phyloP scores from a whole-genome alignment of 2,888 invertebrate species.

The Phania funesta region DNA sequence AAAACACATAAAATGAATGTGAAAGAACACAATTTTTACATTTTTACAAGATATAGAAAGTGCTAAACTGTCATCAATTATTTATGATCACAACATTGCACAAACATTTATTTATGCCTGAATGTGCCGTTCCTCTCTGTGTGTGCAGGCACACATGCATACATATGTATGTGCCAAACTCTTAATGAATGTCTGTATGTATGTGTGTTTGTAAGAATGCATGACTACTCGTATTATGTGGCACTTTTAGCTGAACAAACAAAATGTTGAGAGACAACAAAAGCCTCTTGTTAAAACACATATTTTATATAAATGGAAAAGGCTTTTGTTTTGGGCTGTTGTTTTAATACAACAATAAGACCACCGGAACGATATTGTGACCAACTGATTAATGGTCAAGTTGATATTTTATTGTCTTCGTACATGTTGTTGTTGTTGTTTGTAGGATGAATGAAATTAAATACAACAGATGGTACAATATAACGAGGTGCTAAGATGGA shows the following conservation, averaged over 20 bases:
- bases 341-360: conserved; percentile 30
- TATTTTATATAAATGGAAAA: conserved; percentile 25
- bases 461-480: background rate
- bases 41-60: conserved; percentile 56
- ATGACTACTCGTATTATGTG: background rate
- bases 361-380: conserved; percentile 37
- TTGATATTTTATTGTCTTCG: conserved; percentile 32
- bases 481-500: background rate
- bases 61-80: conserved; percentile 62
- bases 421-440: conserved; percentile 1
- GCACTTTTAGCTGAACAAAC: conserved; percentile 5
- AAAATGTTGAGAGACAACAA: conserved; percentile 23
- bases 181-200: background rate
- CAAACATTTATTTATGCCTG: conserved; percentile 37
- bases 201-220: background rate
- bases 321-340: conserved; percentile 14
- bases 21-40: background rate
- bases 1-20: background rate
- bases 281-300: conserved; percentile 36
- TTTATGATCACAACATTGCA: conserved; percentile 57
- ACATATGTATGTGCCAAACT: background rate
- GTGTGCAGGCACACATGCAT: background rate
- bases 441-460: conserved; percentile 7
- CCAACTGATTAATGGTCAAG: conserved; percentile 51
- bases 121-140: background rate